Evolutionary conservation across 2,888 invertebrate species (phyloP).

Genomic region (Heliconius charithonia): DNA sequence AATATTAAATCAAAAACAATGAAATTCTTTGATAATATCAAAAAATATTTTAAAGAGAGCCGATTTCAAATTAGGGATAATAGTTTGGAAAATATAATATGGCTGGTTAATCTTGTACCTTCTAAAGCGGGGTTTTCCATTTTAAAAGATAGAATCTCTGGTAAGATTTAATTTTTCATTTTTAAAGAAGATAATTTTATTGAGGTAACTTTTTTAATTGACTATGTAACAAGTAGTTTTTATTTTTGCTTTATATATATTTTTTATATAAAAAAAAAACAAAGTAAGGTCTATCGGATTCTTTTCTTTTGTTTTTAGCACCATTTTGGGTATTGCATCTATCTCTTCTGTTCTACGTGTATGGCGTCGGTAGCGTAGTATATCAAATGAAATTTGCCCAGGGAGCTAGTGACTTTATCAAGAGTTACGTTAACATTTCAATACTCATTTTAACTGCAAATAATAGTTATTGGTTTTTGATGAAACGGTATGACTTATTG

Average conservation of each 20-base stretch:
- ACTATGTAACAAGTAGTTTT: no score
- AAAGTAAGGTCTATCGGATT: neutral
- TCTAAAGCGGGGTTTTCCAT: slow-evolving; percentile 61
- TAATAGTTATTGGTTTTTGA: slow-evolving; percentile 67
- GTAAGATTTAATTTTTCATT: slow-evolving; percentile 44
- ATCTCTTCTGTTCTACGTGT: slow-evolving; percentile 62
- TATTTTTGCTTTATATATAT: no score
- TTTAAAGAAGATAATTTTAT: neutral
- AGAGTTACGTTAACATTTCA: slow-evolving; percentile 66
- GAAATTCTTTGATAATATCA: slow-evolving; percentile 44
- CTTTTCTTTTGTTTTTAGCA: slow-evolving; percentile 49
- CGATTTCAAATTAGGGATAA: slow-evolving; percentile 53
- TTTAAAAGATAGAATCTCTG: slow-evolving; percentile 54
- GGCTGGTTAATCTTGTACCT: slow-evolving; percentile 63
- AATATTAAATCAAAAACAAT: slow-evolving; percentile 10
- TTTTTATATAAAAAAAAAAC: no score
- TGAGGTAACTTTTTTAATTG: no score
- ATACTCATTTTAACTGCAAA: slow-evolving; percentile 59
- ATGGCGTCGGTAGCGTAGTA: slow-evolving; percentile 59
- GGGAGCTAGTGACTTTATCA: slow-evolving; percentile 59
- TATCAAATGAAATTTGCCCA: slow-evolving; percentile 62
- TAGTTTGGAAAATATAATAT: slow-evolving; percentile 59
- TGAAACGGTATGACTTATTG: slow-evolving; percentile 55
- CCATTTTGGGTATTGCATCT: slow-evolving; percentile 66
- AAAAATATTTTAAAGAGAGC: slow-evolving; percentile 39